Evolutionary conservation across 2,797 vertebrate genomes (phyloP), one percentile per base, ranked within the genome.

Genomic region (Chrysocyon brachyurus): DNA sequence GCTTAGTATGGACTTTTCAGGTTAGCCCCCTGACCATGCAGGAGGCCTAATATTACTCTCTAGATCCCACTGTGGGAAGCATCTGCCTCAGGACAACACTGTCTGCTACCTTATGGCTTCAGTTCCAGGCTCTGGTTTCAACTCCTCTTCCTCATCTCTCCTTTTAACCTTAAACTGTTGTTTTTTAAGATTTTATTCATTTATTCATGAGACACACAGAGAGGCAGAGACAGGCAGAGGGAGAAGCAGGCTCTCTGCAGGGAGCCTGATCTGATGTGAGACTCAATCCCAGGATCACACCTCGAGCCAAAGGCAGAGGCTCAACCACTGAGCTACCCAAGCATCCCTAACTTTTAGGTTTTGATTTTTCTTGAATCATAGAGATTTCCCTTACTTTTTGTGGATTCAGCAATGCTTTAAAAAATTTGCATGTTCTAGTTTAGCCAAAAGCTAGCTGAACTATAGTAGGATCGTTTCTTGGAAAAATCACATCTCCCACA

Each of bases 301-400:
- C 40, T 46, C 7, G 40, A 46, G 40, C 40, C 40, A 46, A 46
- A 46, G 40, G 40, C 40, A 46, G 40, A 46, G 6, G 40, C 6
- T 46, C 40, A 46, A 46, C 40, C 40, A 46, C 40, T 8, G 40
- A 46, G 40, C 40, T 8, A 46, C 40, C 40, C 40, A 46, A 7
- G 40, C 40, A 46, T 46, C 40, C 40, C 6, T 46, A 46, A 89
- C 10, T 49, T 61, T 90, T 73, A 59, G 19, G 28, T 52, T 90
- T 90, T 90, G 10, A 70, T 73, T 95, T 95, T 87, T 97, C 86
- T 90, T 84, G 17, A 87, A 66, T 40, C 36, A 83, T 56, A 14
- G 40, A 90, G 87, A 84, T 79, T 79, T 66, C 26, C n/a, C 17
- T 82, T 83, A 75, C 49, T 89, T 86, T 95, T 36, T 95, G 90